These are phyloP conservation scores for Saccopteryx leptura DNA, from an alignment of 2,113 vertebrate species.

Conservation along the genomic window DNA sequence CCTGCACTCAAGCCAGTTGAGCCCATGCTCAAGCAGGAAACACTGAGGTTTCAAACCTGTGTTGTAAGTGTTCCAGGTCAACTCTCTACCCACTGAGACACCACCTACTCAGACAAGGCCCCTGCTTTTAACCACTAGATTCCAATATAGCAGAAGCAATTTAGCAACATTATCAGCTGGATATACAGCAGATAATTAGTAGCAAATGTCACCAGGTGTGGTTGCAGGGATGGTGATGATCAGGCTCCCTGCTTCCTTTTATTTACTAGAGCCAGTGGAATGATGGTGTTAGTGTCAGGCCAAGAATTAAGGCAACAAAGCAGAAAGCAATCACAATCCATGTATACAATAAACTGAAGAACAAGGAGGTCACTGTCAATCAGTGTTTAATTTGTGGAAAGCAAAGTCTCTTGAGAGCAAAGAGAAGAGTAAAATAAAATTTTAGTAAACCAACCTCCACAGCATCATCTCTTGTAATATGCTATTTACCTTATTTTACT, in stretches of 20 bases:
- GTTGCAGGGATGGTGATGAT: background rate
- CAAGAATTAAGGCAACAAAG: background rate
- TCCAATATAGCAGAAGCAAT: background rate
- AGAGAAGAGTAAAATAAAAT: conserved; percentile 31
- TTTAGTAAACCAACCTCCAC: background rate
- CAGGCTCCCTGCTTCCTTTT: background rate
- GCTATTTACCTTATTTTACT: conserved; percentile 1
- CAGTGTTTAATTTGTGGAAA: background rate
- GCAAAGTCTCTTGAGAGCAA: conserved; percentile 21
- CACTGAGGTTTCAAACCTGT: no score
- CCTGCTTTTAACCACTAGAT: conserved; percentile 5
- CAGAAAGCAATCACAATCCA: background rate
- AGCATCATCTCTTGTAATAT: background rate
- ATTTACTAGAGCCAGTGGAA: background rate
- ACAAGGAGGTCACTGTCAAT: background rate
- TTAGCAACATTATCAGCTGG: background rate
- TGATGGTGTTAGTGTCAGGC: background rate
- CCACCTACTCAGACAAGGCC: background rate
- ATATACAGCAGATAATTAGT: background rate
- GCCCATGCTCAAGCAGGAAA: no score
- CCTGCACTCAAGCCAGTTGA: no score
- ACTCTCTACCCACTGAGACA: no score
- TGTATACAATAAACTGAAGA: background rate
- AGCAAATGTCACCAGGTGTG: background rate
- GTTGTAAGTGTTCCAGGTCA: no score